Conservation (phyloP, 2,113 vertebrate species). For the Oreotrochilus melanogaster region DNA sequence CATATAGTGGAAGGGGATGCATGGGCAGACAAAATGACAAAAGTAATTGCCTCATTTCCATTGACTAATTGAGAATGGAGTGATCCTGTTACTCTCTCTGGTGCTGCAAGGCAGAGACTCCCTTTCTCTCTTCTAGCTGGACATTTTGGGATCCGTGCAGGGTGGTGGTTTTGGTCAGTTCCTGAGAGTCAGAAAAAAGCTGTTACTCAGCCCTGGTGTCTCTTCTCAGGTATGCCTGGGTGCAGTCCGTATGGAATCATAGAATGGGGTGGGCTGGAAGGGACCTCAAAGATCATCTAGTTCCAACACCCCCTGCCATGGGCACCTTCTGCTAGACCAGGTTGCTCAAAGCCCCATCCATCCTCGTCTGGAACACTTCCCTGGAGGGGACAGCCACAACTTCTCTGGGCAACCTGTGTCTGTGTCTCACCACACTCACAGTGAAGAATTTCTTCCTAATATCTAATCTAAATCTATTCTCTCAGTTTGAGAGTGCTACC, state of each 20-base stretch:
- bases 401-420: too few species aligned
- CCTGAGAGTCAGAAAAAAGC: background rate
- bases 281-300: too few species aligned
- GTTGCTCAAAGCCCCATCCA: too few species aligned
- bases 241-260: background rate
- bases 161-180: background rate
- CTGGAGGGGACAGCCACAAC: too few species aligned
- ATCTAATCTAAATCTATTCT: too few species aligned
- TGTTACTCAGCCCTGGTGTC: background rate
- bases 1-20: background rate
- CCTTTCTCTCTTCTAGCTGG: background rate
- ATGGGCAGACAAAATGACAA: rapidly evolving
- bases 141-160: background rate
- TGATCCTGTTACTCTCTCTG: background rate
- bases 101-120: background rate
- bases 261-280: too few species aligned
- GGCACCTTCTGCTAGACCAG: too few species aligned
- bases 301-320: too few species aligned
- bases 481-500: too few species aligned
- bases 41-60: background rate
- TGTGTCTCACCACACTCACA: too few species aligned
- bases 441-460: too few species aligned
- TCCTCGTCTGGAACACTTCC: too few species aligned
- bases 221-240: rapidly evolving
- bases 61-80: background rate